These are phyloP conservation scores for Neoniphon sammara DNA, from an alignment of 2,797 vertebrate species.

Conservation along the genomic window DNA sequence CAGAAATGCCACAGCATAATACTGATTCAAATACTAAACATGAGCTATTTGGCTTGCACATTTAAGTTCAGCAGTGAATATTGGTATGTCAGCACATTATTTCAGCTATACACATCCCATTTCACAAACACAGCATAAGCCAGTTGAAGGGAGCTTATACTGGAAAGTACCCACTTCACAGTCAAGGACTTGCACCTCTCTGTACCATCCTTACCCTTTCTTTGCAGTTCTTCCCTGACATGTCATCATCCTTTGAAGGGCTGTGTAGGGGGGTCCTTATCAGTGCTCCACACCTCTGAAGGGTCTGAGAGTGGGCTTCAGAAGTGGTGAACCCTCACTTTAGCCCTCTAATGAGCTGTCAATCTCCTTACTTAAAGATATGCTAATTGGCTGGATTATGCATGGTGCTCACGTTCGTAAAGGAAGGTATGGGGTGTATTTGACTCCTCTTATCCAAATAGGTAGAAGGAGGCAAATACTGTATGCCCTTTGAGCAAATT, in stretches of 20 bases:
- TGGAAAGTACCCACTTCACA: constrained; percentile 58
- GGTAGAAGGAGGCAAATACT: constrained; percentile 11
- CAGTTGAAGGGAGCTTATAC: constrained; percentile 28
- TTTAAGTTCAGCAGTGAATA: constrained; percentile 2
- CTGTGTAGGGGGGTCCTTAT: constrained; percentile 59
- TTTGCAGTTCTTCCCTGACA: constrained; percentile 55
- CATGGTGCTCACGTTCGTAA: constrained; percentile 43
- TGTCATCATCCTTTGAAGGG: constrained; percentile 67
- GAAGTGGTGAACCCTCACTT: constrained; percentile 66
- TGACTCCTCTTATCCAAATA: constrained; percentile 14
- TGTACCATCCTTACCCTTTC: constrained; percentile 56
- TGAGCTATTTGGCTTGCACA: neutral
- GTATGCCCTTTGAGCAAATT: constrained; percentile 13
- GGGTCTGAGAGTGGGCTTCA: constrained; percentile 61
- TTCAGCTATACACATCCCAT: constrained; percentile 11
- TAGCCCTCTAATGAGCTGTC: constrained; percentile 79
- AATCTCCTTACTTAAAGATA: constrained; percentile 62
- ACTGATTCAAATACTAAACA: constrained; percentile 22
- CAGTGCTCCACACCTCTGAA: constrained; percentile 59
- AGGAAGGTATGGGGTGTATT: constrained; percentile 23
- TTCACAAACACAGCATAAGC: constrained; percentile 15
- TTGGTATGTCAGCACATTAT: constrained; percentile 9
- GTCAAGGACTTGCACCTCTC: constrained; percentile 43
- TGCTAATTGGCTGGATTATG: constrained; percentile 68
- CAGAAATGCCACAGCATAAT: neutral